Evolutionary conservation across 2,888 invertebrate genomes (phyloP), one percentile per base, ranked within the genome.

Genomic region (Spisula subtruncata): DNA sequence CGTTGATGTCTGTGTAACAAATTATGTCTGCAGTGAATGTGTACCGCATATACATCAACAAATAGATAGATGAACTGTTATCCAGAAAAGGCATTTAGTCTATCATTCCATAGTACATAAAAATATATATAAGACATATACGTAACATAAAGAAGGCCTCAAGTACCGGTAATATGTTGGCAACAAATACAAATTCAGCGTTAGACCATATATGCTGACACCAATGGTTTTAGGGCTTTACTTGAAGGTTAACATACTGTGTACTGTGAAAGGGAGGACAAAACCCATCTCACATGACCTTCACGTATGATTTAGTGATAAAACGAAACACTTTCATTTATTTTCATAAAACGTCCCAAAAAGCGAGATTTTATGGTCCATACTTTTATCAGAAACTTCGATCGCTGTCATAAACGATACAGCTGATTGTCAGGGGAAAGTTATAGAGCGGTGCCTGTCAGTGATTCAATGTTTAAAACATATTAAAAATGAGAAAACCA

Each of bases 391-490:
- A 75, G 29, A 32, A 75, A 75, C 32, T 32, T 18, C 18, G 35
- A 75, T 75, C 75, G 16, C 35, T 32, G 75, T 35, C 75, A 75
- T 75, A 32, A 75, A 75, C 32, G 75, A 75, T 35, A 32, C 29
- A 25, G 75, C 12, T 32, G 35, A 16, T 75, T 6, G 29, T 32
- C 25, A 1, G 75, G 2, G 35, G 35, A 16, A 35, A 35, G 35
- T 75, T 75, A 75, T 75, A 35, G 32, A 32, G 14, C 75, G 18
- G 75, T 75, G 75, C 75, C 75, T 75, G 75, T 32, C 75, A 35
- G 75, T 75, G 75, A 75, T 35, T 75, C 29, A 75, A 75, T 75
- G 75, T 75, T 75, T 75, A 35, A 71, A 75, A 75, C 32, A 75
- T 75, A 75, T 35, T 75, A 75, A 75, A 75, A 75, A 60, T 60